These are phyloP conservation scores for Accipiter virgatus DNA, from an alignment of 2,113 vertebrate genomes.

Conservation along the genomic window DNA sequence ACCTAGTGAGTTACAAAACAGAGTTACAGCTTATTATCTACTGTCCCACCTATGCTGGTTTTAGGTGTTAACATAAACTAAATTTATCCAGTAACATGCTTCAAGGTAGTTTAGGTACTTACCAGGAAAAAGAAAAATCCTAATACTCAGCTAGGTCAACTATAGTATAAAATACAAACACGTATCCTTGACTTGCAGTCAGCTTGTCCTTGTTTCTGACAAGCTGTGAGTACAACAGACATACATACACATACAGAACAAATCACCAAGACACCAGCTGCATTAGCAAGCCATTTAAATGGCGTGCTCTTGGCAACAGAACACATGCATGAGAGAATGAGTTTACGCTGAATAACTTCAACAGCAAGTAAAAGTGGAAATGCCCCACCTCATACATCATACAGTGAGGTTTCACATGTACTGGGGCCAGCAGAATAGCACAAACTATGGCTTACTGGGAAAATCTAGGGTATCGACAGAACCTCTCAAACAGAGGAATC, in stretches of 20 bases:
- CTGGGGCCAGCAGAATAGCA: background rate
- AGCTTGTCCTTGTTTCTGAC: background rate
- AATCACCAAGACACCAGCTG: background rate
- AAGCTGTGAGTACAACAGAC: background rate
- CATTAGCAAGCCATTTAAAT: background rate
- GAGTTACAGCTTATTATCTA: background rate
- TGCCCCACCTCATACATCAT: background rate
- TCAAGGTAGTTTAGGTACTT: background rate
- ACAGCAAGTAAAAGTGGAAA: background rate
- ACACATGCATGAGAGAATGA: background rate
- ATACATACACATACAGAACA: background rate
- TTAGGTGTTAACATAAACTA: background rate
- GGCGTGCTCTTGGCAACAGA: background rate
- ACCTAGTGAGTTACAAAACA: background rate
- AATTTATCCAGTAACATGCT: background rate
- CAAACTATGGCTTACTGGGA: background rate
- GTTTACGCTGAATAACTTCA: background rate
- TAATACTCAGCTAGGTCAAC: background rate
- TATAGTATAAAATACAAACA: background rate
- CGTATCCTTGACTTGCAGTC: accelerated
- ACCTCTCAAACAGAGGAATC: background rate
- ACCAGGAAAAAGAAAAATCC: background rate
- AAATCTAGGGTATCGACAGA: background rate
- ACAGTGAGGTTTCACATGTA: accelerated
- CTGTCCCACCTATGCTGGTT: background rate